Conservation (phyloP, 2,797 vertebrate species). For the Melanotaenia parkinsoni region DNA sequence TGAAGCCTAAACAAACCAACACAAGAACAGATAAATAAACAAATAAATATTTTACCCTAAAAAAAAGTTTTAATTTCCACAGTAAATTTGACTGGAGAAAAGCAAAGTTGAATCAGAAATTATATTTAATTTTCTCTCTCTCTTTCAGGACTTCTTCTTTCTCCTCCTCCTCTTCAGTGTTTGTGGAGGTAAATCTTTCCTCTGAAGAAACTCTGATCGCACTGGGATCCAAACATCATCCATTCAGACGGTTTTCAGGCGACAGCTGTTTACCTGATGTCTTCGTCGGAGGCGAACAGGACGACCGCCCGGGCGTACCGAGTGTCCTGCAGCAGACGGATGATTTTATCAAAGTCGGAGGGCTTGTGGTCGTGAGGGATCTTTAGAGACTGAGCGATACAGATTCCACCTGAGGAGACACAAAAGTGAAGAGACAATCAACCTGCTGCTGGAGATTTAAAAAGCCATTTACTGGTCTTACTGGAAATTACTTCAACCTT, state of each 20-base stretch:
- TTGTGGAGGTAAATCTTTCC: background rate
- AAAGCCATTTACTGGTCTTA: background rate
- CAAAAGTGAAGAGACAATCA: background rate
- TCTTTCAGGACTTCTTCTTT: background rate
- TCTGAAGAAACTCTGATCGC: background rate
- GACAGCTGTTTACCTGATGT: constrained; percentile 86
- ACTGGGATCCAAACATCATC: background rate
- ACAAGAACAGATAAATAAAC: no score
- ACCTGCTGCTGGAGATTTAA: background rate
- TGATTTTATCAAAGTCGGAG: constrained; percentile 91
- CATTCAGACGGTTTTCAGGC: background rate
- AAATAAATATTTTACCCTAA: no score
- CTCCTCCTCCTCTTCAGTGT: background rate
- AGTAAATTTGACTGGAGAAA: no score
- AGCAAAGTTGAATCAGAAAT: no score
- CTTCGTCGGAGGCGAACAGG: constrained; percentile 94
- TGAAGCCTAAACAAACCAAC: no score
- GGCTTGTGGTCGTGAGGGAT: constrained; percentile 91
- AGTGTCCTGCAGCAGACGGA: constrained; percentile 91
- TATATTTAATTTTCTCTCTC: background rate
- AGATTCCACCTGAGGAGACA: constrained; percentile 89
- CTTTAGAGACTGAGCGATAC: constrained; percentile 96
- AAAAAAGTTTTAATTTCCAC: no score
- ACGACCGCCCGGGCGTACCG: constrained; percentile 90
- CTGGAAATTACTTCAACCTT: constrained; percentile 14